Evolutionary conservation across 2,888 invertebrate species (phyloP).

Genomic region (Acanthopleura granulata): DNA sequence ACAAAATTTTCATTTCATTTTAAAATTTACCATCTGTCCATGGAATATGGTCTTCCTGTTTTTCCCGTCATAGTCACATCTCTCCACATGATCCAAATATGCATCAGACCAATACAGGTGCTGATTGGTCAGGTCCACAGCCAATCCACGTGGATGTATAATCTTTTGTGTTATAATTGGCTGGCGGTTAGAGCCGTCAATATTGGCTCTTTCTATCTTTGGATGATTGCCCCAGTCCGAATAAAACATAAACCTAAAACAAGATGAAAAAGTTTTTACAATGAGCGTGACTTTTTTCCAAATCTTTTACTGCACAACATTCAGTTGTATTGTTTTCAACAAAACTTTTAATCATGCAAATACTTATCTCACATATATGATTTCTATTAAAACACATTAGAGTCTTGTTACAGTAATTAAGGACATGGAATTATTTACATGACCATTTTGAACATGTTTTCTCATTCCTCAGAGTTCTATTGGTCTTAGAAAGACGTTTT

Average conservation of each 20-base stretch:
- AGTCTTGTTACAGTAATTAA: too few species aligned
- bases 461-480: too few species aligned
- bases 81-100: slow-evolving; percentile 73
- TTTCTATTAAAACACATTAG: too few species aligned
- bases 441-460: too few species aligned
- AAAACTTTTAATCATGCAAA: too few species aligned
- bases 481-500: too few species aligned
- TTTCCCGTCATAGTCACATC: slow-evolving; percentile 82
- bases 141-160: slow-evolving; percentile 87
- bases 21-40: slow-evolving; percentile 23
- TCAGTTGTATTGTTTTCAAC: too few species aligned
- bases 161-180: slow-evolving; percentile 77
- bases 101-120: slow-evolving; percentile 91
- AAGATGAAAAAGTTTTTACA: neutral
- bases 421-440: too few species aligned
- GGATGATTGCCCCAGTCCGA: slow-evolving; percentile 87
- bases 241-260: slow-evolving; percentile 85
- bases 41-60: slow-evolving; percentile 61
- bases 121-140: slow-evolving; percentile 79
- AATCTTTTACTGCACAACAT: too few species aligned
- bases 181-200: slow-evolving; percentile 83
- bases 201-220: slow-evolving; percentile 83
- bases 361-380: too few species aligned
- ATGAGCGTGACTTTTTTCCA: neutral
- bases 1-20: too few species aligned